Base-by-base conservation (phyloP, 1,140 invertebrate genomes). In the Trichonephila clavipes region DNA sequence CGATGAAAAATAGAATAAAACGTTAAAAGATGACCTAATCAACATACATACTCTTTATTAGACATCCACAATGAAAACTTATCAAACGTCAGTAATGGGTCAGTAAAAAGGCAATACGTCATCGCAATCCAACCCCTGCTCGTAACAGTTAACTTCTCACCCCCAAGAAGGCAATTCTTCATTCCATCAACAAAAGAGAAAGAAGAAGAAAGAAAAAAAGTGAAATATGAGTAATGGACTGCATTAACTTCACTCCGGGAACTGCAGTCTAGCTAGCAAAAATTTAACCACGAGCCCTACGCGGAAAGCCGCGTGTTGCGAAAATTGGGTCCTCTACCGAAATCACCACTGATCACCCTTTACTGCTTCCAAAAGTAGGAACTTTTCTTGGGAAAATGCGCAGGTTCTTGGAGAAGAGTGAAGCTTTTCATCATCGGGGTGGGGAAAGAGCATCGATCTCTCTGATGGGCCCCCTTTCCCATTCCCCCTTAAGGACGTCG, bases 281-380 rank as follows among this genome's bases (percentile, higher is more conserved):
- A 77, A 77, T 77, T 77, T 77, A 14, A 14, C 24, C 69, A 77
- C 69, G 69, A 77, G 69, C 69, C 69, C 69, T 77, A 24, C 16
- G 69, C 16, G 28, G 28, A 77, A 77, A 77, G 69, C 28, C 69
- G 24, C 18, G 24, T 77, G 69, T 77, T 34, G 69, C 69, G 24
- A 34, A 77, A 77, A 77, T 77, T 77, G 69, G 69, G 69, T 28
- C 24, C 24, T 77, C 69, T 34, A 34, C 69, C 69, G 28, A 77
- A 77, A 77, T 77, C 69, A 77, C 69, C 69, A 77, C 69, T 77
- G 69, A 77, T 77, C 69, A 77, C 82, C 51, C 51, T 87, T 62
- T 87, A 34, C 82, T 58, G n/a, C 82, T 58, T 85, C 82, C 19
- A 85, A 59, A 28, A 44, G 85, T n/a, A n/a, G 59, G 59, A 87